Evolutionary conservation across 2,113 vertebrate genomes (phyloP).

Genomic region (Misgurnus anguillicaudatus): DNA sequence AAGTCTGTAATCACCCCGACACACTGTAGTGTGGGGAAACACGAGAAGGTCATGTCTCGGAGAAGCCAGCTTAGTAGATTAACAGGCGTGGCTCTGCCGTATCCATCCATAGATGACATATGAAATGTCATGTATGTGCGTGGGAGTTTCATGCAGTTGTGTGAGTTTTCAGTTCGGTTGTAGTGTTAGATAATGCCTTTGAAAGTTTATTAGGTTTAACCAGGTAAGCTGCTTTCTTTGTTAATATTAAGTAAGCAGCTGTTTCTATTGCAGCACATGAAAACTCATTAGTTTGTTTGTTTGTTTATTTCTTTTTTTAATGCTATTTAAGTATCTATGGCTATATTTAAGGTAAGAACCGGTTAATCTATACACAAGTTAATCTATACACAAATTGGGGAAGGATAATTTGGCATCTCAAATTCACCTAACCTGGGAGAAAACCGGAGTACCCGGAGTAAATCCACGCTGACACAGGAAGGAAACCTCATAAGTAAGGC

Average conservation of each 20-base stretch:
- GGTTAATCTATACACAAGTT: no score
- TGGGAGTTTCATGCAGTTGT: neutral
- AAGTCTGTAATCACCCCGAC: constrained; percentile 57
- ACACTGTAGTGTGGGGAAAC: constrained; percentile 58
- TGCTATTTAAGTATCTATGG: no score
- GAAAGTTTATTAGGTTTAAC: neutral
- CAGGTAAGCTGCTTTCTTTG: neutral
- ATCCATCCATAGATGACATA: constrained; percentile 30
- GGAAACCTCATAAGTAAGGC: no score
- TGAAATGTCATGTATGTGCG: constrained; percentile 41
- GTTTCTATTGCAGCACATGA: no score
- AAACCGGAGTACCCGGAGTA: no score
- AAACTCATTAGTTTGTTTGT: no score
- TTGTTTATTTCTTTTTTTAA: no score
- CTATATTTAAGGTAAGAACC: no score
- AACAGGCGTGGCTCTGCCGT: constrained; percentile 46
- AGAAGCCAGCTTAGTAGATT: constrained; percentile 50
- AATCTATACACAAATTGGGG: no score
- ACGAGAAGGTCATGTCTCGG: constrained; percentile 64
- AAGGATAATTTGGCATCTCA: no score
- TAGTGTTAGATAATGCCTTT: neutral
- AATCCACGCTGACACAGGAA: no score
- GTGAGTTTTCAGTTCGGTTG: neutral
- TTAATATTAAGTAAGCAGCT: neutral
- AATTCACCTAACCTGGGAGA: no score